A percentile compares a stretch with the other conserved stretches of the same genome.
Evolutionary conservation across 2,797 vertebrate genomes (phyloP).

Genomic region (Chrysocyon brachyurus): DNA sequence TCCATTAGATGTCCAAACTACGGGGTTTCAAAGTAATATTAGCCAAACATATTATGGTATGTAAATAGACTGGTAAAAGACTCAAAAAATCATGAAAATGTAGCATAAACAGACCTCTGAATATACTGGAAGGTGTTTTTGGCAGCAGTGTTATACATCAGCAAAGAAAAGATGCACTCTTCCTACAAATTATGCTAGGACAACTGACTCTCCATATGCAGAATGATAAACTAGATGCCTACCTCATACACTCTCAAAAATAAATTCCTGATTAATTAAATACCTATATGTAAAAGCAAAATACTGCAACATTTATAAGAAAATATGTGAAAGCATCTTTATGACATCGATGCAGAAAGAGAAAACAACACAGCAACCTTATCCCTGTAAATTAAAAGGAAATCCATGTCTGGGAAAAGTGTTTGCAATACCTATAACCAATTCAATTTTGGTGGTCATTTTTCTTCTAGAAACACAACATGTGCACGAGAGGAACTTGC

Average conservation of each 20-base stretch:
- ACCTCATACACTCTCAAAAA: background rate
- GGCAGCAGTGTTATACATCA: background rate
- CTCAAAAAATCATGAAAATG: background rate
- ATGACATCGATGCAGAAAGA: background rate
- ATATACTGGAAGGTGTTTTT: background rate
- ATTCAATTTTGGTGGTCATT: background rate
- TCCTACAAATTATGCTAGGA: background rate
- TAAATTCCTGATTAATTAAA: slow-evolving; percentile 56
- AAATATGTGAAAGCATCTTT: background rate
- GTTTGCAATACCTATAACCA: background rate
- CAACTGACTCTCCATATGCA: slow-evolving; percentile 20
- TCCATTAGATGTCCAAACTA: background rate
- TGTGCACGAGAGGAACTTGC: background rate
- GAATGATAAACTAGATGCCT: background rate
- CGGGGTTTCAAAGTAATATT: background rate
- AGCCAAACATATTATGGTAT: background rate
- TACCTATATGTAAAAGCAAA: slow-evolving; percentile 16
- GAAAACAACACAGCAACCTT: background rate
- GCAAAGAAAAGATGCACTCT: background rate
- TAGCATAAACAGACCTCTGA: background rate
- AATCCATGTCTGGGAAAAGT: background rate
- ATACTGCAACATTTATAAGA: slow-evolving; percentile 25
- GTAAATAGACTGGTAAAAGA: background rate
- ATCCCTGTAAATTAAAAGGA: background rate
- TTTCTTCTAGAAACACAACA: slow-evolving; percentile 4